Base-by-base conservation (phyloP, 2,797 vertebrate species). In the Clarias pachynema region DNA sequence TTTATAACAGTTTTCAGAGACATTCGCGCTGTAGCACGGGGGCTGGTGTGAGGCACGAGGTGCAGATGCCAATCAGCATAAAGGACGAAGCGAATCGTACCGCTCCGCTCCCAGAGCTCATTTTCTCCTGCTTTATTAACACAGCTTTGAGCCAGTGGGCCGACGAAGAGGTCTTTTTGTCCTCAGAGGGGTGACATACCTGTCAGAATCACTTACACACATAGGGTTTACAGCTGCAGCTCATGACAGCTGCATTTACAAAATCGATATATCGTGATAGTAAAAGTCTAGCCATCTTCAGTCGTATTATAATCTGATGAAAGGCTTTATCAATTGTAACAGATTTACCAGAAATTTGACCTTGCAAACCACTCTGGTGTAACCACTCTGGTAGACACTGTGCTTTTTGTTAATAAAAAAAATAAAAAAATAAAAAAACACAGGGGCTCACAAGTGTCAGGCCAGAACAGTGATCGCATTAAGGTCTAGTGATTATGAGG, bases 131-230 rank as follows among this genome's bases (percentile, higher is more conserved):
- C 12, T 79, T 59, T 81, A 68, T 74, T 53, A 85, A 79, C 83
- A 80, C 74, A 66, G 62, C 68, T 79, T 49, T 60, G 81, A 73
- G 34, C 66, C 53, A n/a, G 53, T 82, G 34, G 72, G 70, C 77
- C 65, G 37, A 44, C 80, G 34, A 69, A 81, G 24, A 70, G 56
- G 86, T 20, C 34, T 60, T 29, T 82, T 40, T 78, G 53, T 85
- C 68, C 77, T 83, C 62, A n/a, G 40, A 66, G 65, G 70, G 78
- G 59, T 60, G 70, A 78, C 79, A 65, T 49, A 84, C 40, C 83
- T 84, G 80, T 79, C 86, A 75, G 57, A 80, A 81, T 66, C 59
- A 70, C 53, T 87, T 82, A 74, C 79, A 82, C 20, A 59, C 66
- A 14, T 29, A 49, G 31, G 18, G 37, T 63, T 79, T 70, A 44